Base-by-base conservation (phyloP, 92 coral and sea anemone genomes). In the Zoanthus sansibaricus region DNA sequence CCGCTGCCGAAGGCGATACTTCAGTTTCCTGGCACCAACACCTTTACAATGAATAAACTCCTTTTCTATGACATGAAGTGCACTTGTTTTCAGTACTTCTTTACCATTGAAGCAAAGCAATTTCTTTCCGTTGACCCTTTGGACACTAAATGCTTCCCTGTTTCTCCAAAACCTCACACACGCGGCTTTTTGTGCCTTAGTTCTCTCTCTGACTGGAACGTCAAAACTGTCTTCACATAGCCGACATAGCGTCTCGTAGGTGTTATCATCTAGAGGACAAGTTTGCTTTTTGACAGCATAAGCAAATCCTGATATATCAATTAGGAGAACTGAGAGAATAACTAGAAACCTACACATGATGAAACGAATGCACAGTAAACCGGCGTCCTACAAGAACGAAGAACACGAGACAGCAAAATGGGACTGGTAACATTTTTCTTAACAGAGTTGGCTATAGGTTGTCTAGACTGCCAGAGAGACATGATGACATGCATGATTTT, bases 131-230 rank as follows among this genome's bases (percentile, higher is more conserved):
- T 83, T 56, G 13, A 31, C 73, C 64, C 9, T 54, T 44, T 17
- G 9, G 33, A 89, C 75, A 15, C 33, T 47, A 51, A 84, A 84
- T n/a, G 17, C 7, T 16, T 74, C n/a, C 25, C 51, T 55, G 58
- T 88, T 59, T 49, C 93, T 80, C 93, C 93, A 90, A 64, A 74
- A 86, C n/a, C 93, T 15, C 5, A 86, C 87, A 55, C 86, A 76
- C 1, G 90, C 86, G 16, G 93, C 44, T 59, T 86, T 90, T 49
- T 78, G 83, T 15, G 55, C 56, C 45, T 30, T 76, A 3, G 92
- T 76, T 33, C 88, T 76, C n/a, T 77, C 88, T 11, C 20, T 77
- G 4, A 89, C 88, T 47, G 88, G 88, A 25, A 77, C 77, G 9
- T 51, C 70, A 71, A 84, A 89, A 5, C 46, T 16, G 1, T 54